Percentiles rank a stretch among this genome's conserved stretches.
Evolutionary conservation across 2,888 invertebrate genomes (phyloP).

Genomic region (Baccha elongata): DNA sequence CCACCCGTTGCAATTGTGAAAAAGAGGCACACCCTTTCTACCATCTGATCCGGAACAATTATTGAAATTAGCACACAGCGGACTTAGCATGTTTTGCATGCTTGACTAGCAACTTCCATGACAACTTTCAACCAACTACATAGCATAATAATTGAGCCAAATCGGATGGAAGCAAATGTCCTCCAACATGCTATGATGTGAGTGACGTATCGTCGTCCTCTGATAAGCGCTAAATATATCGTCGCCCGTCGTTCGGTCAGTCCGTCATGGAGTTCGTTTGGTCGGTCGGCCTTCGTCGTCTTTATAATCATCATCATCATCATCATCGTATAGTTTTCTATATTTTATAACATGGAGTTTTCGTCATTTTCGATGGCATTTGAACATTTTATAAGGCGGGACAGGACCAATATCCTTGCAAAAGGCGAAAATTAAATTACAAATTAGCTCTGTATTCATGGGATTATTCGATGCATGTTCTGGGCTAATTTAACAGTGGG

Average conservation of each 20-base stretch:
- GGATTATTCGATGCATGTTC: conserved; percentile 54
- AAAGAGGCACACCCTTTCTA: neutral
- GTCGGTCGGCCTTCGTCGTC: conserved; percentile 2
- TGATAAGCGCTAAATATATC: neutral
- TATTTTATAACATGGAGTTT: neutral
- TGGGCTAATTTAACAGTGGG: conserved; percentile 51
- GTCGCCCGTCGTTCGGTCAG: neutral
- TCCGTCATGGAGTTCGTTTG: neutral
- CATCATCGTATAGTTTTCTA: neutral
- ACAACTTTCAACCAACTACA: conserved; percentile 47
- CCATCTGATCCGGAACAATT: conserved; percentile 60
- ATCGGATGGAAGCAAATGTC: conserved; percentile 62
- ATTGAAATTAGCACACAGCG: conserved; percentile 59
- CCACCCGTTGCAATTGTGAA: neutral
- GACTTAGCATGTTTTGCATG: conserved; percentile 56
- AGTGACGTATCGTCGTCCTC: neutral
- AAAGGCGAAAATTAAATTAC: conserved; percentile 66
- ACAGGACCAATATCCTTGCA: conserved; percentile 31
- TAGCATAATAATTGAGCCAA: conserved; percentile 63
- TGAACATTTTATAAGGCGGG: conserved; percentile 1
- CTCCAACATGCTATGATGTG: conserved; percentile 44
- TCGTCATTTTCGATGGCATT: conserved; percentile 41
- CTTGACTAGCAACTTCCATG: conserved; percentile 65
- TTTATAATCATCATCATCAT: conserved; percentile 1
- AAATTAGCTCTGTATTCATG: conserved; percentile 61